Evolutionary conservation across 2,888 invertebrate genomes (phyloP).

Genomic region (Pachydiplax longipennis): DNA sequence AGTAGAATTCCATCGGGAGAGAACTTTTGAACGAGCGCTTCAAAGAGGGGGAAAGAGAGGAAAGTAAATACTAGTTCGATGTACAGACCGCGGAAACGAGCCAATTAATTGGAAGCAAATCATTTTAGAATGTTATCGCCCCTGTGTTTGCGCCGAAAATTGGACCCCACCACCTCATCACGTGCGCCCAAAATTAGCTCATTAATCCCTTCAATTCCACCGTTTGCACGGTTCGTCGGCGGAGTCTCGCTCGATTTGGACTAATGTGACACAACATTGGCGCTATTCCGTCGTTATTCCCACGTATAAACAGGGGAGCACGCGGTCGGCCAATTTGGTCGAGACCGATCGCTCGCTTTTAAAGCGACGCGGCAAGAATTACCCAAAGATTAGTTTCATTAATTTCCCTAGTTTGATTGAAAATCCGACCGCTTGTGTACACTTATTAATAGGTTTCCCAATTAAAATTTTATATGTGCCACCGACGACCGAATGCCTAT

Average conservation of each 20-base stretch:
- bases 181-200: slow-evolving; percentile 5
- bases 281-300: not conserved
- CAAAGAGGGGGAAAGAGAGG: not conserved
- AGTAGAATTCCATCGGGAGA: not conserved
- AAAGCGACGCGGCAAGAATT: not conserved
- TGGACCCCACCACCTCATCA: not conserved
- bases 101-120: slow-evolving; percentile 37
- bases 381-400: not conserved
- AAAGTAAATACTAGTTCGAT: slow-evolving; percentile 8
- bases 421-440: not conserved
- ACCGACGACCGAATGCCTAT: not conserved
- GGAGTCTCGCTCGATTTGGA: not conserved
- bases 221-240: not conserved
- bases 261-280: not conserved
- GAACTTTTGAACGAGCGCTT: not conserved
- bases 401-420: not conserved
- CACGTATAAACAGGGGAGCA: not conserved
- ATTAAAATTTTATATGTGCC: not conserved
- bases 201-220: slow-evolving; percentile 34
- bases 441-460: not conserved
- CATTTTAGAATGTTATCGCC: slow-evolving; percentile 44
- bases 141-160: slow-evolving; percentile 29
- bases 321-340: not conserved
- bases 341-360: not conserved
- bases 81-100: slow-evolving; percentile 8